Conservation (phyloP, 2,797 vertebrate species). For the Eupleurogrammus muticus region DNA sequence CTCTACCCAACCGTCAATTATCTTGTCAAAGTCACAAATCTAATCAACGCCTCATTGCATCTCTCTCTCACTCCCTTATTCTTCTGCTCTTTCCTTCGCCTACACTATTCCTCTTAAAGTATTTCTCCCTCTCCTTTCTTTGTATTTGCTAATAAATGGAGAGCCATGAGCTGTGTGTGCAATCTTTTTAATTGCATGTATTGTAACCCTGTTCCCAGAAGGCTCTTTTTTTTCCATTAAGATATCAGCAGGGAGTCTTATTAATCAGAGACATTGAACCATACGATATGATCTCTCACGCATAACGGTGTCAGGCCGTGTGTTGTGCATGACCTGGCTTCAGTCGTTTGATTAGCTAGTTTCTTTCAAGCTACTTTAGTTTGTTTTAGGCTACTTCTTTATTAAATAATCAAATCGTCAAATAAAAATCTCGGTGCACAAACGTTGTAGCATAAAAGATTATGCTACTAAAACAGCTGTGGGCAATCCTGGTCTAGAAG, state of each 20-base stretch:
- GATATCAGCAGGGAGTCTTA: slow-evolving; percentile 61
- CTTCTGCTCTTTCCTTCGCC: slow-evolving; percentile 25
- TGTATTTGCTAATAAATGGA: slow-evolving; percentile 55
- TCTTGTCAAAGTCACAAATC: slow-evolving; percentile 86
- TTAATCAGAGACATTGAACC: slow-evolving; percentile 70
- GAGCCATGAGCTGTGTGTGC: slow-evolving; percentile 52
- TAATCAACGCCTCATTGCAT: slow-evolving; percentile 80
- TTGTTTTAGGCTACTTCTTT: slow-evolving; percentile 26
- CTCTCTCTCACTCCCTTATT: slow-evolving; percentile 25
- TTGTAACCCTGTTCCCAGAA: slow-evolving; percentile 64
- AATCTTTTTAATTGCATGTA: slow-evolving; percentile 71
- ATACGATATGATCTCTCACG: slow-evolving; percentile 54
- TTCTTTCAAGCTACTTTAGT: slow-evolving; percentile 32
- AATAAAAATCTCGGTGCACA: slow-evolving; percentile 26
- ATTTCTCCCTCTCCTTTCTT: slow-evolving; percentile 32
- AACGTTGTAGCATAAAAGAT: slow-evolving; percentile 1
- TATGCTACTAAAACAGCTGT: slow-evolving; percentile 18
- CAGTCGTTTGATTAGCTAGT: slow-evolving; percentile 37
- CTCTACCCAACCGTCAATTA: slow-evolving; percentile 84
- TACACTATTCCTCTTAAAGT: slow-evolving; percentile 31
- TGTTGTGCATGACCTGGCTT: slow-evolving; percentile 54
- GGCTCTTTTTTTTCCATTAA: slow-evolving; percentile 71
- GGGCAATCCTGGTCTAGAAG: no score
- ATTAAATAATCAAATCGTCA: slow-evolving; percentile 26
- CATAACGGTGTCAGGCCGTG: slow-evolving; percentile 40